Evolutionary conservation across 1,140 invertebrate species (phyloP), one percentile per base, ranked within the genome.

Genomic region (Drosophila teissieri): DNA sequence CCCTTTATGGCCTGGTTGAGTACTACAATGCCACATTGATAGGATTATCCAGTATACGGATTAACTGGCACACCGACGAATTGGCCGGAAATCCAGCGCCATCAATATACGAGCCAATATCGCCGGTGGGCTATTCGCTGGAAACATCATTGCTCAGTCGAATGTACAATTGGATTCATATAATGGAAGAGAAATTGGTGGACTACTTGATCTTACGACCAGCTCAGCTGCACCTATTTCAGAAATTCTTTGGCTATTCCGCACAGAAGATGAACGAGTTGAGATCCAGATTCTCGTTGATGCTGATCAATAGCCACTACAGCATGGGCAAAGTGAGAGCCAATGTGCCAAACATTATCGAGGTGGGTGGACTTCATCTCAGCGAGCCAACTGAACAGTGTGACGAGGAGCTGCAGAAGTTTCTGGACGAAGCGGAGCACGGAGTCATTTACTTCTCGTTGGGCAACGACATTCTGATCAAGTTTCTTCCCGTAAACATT

Each of bases 361-460:
- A 91, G 27, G 85, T 95, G 14, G 94, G 94, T 0, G 94, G 94
- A 0, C 80, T 95, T 37, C 95, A 95, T 72, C 88, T 91, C 88
- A 17, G 3, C 88, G 94, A 53, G 93, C 74, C 63, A 1, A 22
- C 78, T 2, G 64, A 55, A 0, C 60, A 92, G 2, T 75, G 94
- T 10, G 56, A 65, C 4, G 12, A n/a, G 3, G n/a, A 77, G 1
- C 67, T 94, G 0, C 84, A 94, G 79, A 86, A 91, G 42, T 93
- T 94, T 74, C 73, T 95, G 39, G 93, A 95, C 72, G 89, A 93
- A 36, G 93, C 94, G 2, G 90, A 85, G 14, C 52, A 94, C 11
- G 95, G 95, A 2, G 93, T 93, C 1, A 90, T 95, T 7, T 95
- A 94, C 44, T 94, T 95, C 39, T 95, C 93, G 58, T 92, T 95